Evolutionary conservation across 2,888 invertebrate species (phyloP).

Genomic region (Xiphydria camelus): DNA sequence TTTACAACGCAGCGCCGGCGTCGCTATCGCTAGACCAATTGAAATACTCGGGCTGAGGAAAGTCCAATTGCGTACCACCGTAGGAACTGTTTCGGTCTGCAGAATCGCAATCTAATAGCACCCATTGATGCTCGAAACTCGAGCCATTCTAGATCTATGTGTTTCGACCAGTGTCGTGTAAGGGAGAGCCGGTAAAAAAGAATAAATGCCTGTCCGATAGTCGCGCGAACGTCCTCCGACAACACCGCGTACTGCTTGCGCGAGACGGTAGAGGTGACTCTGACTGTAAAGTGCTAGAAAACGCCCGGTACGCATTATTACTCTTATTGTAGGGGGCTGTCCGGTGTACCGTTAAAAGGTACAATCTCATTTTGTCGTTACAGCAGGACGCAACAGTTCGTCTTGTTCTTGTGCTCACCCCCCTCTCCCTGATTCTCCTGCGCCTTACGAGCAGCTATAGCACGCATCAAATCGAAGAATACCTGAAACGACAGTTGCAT

Average conservation of each 20-base stretch:
- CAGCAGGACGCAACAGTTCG: slow-evolving; percentile 80
- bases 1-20: too few species aligned
- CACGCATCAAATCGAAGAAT: slow-evolving; percentile 99
- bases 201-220: too few species aligned
- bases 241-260: too few species aligned
- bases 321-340: neutral
- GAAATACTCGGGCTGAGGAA: too few species aligned
- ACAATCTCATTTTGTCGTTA: slow-evolving; percentile 40
- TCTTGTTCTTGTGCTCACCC: slow-evolving; percentile 83
- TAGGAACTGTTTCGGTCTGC: neutral
- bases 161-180: too few species aligned
- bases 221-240: too few species aligned
- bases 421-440: slow-evolving; percentile 87
- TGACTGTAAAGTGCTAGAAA: slow-evolving; percentile 47
- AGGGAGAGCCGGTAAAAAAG: too few species aligned
- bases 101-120: neutral
- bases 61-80: neutral
- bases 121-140: neutral
- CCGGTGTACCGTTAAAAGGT: slow-evolving; percentile 17
- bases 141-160: too few species aligned
- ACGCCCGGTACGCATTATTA: too few species aligned
- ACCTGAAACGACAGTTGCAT: too few species aligned
- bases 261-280: too few species aligned
- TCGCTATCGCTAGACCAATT: too few species aligned
- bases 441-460: slow-evolving; percentile 94